Base-by-base conservation (phyloP, 2,113 vertebrate genomes). In the Hemicordylus capensis region DNA sequence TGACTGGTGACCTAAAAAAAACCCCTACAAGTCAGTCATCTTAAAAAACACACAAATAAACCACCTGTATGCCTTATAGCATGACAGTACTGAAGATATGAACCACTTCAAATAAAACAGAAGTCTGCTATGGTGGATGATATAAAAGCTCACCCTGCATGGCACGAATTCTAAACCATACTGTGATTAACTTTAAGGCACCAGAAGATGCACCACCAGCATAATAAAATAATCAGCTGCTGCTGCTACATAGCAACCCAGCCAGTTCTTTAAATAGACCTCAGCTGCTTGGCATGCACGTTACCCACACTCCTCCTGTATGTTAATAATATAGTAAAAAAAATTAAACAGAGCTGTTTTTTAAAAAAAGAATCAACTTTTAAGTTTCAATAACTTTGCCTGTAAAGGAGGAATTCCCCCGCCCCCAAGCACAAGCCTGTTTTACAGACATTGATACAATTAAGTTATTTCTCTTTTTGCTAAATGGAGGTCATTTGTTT, bases 211-310 rank as follows among this genome's bases (percentile, higher is more conserved):
- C 66, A 86, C 28, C 26, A 31, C n/a, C 31, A 84, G 39, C 31
- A 83, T 80, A 92, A 89, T 51, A 87, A 89, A 92, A 69, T 81
- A 72, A 58, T 73, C 84, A 90, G 79, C 80, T 86, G 63, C 54
- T 89, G 20, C 61, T 89, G 77, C 54, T 86, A 90, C 73, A 70
- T 48, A 87, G 83, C 44, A 83, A 66, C 89, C 80, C 6, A 3
- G 1, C 58, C 63, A 28, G 14, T 15, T 67, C n/a, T 90, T 91
- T 85, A 89, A 80, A 91, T 46, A 46, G 22, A 58, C 69, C 42
- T 76, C 84, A 15, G 80, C 82, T 75, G 81, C 84, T 93, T 39
- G 88, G 74, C 46, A 73, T 66, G 80, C 61, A 86, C 17, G 63
- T 92, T 0, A 0, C 22, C 83, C 83, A 20, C 11, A 73, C 10